Base-by-base conservation (phyloP, 1,140 invertebrate species). In the Plectrocnemia conspersa region DNA sequence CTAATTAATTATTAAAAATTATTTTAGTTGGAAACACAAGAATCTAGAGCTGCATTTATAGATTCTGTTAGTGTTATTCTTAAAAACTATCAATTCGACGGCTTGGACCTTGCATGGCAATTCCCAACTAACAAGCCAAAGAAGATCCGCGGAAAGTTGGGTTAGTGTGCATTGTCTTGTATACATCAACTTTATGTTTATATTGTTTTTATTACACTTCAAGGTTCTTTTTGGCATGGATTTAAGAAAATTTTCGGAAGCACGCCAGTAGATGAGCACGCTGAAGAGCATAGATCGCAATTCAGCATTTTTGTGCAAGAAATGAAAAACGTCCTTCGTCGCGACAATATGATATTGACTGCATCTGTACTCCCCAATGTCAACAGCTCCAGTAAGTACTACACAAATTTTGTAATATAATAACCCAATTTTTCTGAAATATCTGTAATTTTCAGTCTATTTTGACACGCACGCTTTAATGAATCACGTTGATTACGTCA, bases 61-160 rank as follows among this genome's bases (percentile, higher is more conserved):
- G 84, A 85, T 62, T 88, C 87, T 1, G 82, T 82, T 11, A 77
- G 81, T 16, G 70, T 82, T 4, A 54, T 90, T 9, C 67, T 89
- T 2, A 82, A 82, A 45, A 83, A 86, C 35, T 85, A 88, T 59
- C 82, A 82, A n/a, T 92, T 92, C 52, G 89, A 92, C 65, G 89
- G 89, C n/a, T 71, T 92, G 1, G 89, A 92, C 64, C 72, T 93
- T 0, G 86, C 85, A 18, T 92, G 89, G 89, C 85, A 91, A 71
- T 91, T 91, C 73, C 83, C 86, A 9, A 79, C 79, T 48, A 80
- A 79, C 40, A 88, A 86, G 66, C 79, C 85, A 10, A 88, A 88
- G 76, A 88, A 89, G 67, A 79, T 89, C 7, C 81, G 82, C 29
- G 73, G 80, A 24, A 77, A 79, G 29, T 73, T 84, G 27, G 77